A percentile compares a stretch with the other conserved stretches of the same genome.
Conservation (phyloP, 2,888 invertebrate genomes). For the Furcula furcula region DNA sequence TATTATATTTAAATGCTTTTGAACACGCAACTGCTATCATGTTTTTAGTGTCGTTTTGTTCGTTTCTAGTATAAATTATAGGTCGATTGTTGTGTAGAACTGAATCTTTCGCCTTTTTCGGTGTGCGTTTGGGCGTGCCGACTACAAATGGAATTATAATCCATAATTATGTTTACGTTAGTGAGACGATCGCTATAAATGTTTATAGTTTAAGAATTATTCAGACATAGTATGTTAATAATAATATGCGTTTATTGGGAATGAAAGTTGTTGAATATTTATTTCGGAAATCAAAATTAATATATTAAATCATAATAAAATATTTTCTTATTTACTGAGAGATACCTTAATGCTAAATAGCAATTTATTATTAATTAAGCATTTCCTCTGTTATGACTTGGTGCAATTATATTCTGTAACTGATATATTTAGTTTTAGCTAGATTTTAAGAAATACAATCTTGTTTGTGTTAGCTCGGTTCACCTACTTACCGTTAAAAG, state of each 20-base stretch:
- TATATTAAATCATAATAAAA: conserved; percentile 45
- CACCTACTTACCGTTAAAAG: conserved; percentile 46
- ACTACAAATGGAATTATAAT: conserved; percentile 19
- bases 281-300: conserved; percentile 61
- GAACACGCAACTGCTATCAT: conserved; percentile 15
- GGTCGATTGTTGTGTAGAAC: too few species aligned
- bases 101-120: too few species aligned
- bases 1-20: too few species aligned
- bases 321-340: conserved; percentile 53
- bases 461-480: conserved; percentile 42
- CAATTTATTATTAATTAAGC: conserved; percentile 52
- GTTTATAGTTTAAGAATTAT: conserved; percentile 56
- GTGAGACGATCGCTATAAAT: conserved; percentile 55
- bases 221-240: conserved; percentile 28
- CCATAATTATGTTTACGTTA: conserved; percentile 39
- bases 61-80: conserved; percentile 6
- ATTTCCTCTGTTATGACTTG: conserved; percentile 62
- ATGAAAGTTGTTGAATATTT: conserved; percentile 46
- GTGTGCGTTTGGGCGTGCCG: conserved; percentile 4
- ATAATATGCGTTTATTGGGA: conserved; percentile 26
- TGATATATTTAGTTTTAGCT: conserved; percentile 49
- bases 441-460: conserved; percentile 40
- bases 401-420: conserved; percentile 68
- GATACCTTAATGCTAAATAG: conserved; percentile 26
- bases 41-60: conserved; percentile 8